These are phyloP conservation scores for Prionace glauca DNA, from an alignment of 2,797 vertebrate genomes.

Conservation along the genomic window DNA sequence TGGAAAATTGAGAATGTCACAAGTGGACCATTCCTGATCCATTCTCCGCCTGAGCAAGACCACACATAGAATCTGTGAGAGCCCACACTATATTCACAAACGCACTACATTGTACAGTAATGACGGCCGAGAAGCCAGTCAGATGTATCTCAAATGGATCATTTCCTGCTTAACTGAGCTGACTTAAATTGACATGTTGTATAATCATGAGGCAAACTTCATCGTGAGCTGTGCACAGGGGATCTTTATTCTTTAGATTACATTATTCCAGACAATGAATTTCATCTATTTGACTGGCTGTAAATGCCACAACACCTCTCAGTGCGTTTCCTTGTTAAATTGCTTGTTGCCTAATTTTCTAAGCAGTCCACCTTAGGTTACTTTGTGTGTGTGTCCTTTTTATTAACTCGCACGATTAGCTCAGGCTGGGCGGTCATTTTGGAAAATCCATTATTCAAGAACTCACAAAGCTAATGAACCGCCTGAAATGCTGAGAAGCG, in stretches of 20 bases:
- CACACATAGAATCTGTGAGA: no score
- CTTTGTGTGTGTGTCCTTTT: background rate
- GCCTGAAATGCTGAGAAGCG: background rate
- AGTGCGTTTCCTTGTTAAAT: background rate
- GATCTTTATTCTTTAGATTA: background rate
- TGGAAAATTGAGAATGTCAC: no score
- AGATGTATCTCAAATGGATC: background rate
- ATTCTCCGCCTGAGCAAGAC: no score
- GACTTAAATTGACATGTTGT: background rate
- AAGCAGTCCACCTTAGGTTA: background rate
- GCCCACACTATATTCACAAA: background rate
- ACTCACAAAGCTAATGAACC: background rate
- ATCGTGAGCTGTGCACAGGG: background rate
- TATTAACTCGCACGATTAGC: background rate
- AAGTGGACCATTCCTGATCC: background rate
- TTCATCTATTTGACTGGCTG: background rate
- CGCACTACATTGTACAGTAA: background rate
- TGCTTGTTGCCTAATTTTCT: background rate
- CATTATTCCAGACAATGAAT: background rate
- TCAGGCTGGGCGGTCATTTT: background rate
- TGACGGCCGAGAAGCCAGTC: background rate
- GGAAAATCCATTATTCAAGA: background rate
- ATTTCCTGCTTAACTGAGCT: background rate
- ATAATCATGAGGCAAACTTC: conserved; percentile 7
- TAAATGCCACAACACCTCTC: background rate